Evolutionary conservation across 1,140 invertebrate species (phyloP).

Genomic region (Hyphantria cunea): DNA sequence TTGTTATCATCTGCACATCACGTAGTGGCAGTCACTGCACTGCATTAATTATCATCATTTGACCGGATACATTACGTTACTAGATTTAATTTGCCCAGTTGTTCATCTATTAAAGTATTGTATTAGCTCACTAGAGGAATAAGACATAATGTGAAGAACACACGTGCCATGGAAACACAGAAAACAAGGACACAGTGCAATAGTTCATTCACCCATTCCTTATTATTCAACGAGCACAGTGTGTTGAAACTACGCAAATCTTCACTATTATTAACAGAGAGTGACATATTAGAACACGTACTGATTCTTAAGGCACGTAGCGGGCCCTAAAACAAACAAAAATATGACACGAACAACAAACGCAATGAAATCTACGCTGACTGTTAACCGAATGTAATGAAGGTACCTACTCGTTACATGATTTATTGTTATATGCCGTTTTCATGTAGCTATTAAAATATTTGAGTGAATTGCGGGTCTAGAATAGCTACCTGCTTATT

Average conservation of each 20-base stretch:
- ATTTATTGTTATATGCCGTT: slow-evolving; percentile 14
- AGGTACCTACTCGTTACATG: slow-evolving; percentile 4
- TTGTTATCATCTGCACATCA: slow-evolving; percentile 8
- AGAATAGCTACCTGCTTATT: background rate
- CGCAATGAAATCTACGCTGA: slow-evolving; percentile 20
- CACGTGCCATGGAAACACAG: slow-evolving; percentile 78
- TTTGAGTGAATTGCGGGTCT: slow-evolving; percentile 9
- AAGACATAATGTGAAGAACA: slow-evolving; percentile 34
- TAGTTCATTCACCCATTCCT: slow-evolving; percentile 79
- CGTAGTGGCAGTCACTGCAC: background rate
- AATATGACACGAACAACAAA: slow-evolving; percentile 31
- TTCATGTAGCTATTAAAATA: slow-evolving; percentile 13
- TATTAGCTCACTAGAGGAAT: slow-evolving; percentile 41
- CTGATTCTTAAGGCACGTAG: slow-evolving; percentile 40
- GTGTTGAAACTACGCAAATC: slow-evolving; percentile 78
- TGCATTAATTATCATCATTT: slow-evolving; percentile 9
- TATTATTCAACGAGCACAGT: slow-evolving; percentile 78
- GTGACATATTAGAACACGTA: slow-evolving; percentile 60
- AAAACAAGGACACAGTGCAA: slow-evolving; percentile 80
- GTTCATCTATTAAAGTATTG: slow-evolving; percentile 46
- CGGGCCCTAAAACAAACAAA: slow-evolving; percentile 48
- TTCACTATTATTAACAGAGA: slow-evolving; percentile 80
- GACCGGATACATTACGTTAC: slow-evolving; percentile 7
- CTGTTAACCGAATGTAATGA: slow-evolving; percentile 9
- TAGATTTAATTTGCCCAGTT: slow-evolving; percentile 39